Percentiles rank a stretch among this genome's conserved stretches.
Evolutionary conservation across 1,140 invertebrate species (phyloP).

Genomic region (Cotesia glomerata): DNA sequence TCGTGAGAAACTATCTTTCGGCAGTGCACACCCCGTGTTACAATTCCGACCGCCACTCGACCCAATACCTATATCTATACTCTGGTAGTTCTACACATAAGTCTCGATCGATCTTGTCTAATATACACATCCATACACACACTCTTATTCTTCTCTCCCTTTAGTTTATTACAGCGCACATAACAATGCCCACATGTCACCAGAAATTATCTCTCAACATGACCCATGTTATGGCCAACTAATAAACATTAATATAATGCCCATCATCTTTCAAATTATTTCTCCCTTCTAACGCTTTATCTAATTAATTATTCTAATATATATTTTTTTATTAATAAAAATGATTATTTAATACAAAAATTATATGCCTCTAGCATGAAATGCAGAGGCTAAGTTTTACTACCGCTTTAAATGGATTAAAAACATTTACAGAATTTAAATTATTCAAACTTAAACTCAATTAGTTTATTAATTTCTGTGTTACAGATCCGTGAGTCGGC

Average conservation of each 20-base stretch:
- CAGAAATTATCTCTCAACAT: neutral
- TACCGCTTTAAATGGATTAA: too few relatives aligned
- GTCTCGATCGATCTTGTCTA: slow-evolving; percentile 1
- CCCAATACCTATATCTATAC: neutral
- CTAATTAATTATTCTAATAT: neutral
- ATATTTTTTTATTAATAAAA: neutral
- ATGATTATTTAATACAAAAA: neutral
- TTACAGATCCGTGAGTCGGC: slow-evolving; percentile 59
- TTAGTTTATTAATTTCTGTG: slow-evolving; percentile 21
- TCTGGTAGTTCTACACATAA: neutral
- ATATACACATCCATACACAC: neutral
- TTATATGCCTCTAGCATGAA: neutral
- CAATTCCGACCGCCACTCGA: slow-evolving; percentile 3
- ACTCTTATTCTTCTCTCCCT: slow-evolving; percentile 12
- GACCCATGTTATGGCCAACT: neutral
- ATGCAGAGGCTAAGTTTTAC: too few relatives aligned
- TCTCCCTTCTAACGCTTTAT: slow-evolving; percentile 3
- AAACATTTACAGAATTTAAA: too few relatives aligned
- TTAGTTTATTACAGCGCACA: slow-evolving; percentile 2
- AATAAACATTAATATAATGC: neutral
- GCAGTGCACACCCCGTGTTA: slow-evolving; percentile 3
- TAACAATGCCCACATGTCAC: slow-evolving; percentile 3
- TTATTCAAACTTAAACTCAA: slow-evolving; percentile 4
- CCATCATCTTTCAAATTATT: neutral
- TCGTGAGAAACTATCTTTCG: slow-evolving; percentile 37